These are phyloP conservation scores for Phaenicophaeus curvirostris DNA, from an alignment of 2,797 vertebrate species.

Conservation along the genomic window DNA sequence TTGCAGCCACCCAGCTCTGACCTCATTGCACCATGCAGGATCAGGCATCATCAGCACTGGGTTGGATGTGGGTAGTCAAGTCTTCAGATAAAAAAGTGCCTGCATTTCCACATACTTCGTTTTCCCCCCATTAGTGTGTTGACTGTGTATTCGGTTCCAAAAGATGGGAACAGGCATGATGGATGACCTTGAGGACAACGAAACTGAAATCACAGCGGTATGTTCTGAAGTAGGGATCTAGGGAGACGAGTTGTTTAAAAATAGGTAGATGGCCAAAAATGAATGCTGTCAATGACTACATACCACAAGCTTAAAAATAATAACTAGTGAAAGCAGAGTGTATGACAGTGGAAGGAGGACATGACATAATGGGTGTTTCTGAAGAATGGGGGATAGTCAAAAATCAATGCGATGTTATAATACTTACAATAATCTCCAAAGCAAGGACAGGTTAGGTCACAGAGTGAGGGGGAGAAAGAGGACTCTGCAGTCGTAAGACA, in stretches of 20 bases:
- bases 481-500: not conserved
- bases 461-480: not conserved
- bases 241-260: not conserved
- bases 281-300: not conserved
- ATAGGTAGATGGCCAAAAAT: not conserved
- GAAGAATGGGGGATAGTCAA: constrained; percentile 10
- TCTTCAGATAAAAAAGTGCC: not conserved
- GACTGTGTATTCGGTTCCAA: not conserved
- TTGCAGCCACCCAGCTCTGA: not conserved
- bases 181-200: not conserved
- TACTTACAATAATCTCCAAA: not conserved
- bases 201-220: not conserved
- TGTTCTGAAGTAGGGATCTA: not conserved
- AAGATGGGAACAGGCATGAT: not conserved
- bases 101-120: not conserved
- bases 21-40: not conserved
- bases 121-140: not conserved
- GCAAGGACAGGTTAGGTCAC: not conserved
- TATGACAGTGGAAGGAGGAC: not conserved
- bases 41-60: not conserved
- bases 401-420: constrained; percentile 25
- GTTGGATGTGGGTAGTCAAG: not conserved
- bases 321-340: not conserved
- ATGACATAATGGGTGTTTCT: not conserved
- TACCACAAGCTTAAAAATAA: not conserved